These are phyloP conservation scores for Rhabdomys dilectus DNA, from an alignment of 2,113 vertebrate species.

Conservation along the genomic window DNA sequence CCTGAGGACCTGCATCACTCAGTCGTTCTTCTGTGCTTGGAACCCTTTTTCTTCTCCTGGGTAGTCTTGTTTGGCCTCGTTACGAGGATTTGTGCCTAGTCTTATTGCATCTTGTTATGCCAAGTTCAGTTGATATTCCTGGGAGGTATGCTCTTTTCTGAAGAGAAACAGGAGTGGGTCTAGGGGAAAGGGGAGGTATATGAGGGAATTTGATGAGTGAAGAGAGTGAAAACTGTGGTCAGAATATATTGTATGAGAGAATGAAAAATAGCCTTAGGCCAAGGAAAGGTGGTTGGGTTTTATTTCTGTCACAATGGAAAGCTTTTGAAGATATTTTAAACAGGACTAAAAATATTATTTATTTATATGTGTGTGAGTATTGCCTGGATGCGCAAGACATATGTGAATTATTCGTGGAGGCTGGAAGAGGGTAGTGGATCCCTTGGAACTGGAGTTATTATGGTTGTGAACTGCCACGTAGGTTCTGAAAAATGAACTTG, in stretches of 20 bases:
- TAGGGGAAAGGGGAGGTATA: neutral
- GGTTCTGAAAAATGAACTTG: neutral
- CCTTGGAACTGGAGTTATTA: neutral
- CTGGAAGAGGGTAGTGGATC: neutral
- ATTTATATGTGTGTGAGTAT: neutral
- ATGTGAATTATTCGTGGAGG: neutral
- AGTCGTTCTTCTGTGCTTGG: neutral
- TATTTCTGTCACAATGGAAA: constrained; percentile 12
- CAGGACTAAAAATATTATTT: neutral
- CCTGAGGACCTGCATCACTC: too few relatives aligned
- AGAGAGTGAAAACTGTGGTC: neutral
- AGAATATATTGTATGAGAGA: neutral
- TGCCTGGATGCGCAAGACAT: neutral
- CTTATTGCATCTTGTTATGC: neutral
- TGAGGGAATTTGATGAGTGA: neutral
- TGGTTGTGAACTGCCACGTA: neutral
- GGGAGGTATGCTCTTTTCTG: neutral
- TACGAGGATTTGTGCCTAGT: neutral
- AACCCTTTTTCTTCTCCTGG: neutral
- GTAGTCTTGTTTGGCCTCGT: neutral
- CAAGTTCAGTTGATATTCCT: neutral
- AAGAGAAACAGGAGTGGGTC: neutral
- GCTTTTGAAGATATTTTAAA: neutral
- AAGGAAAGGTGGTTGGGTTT: neutral
- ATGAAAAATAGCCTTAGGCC: neutral